Evolutionary conservation across 2,797 vertebrate species (phyloP).

Genomic region (Gadopsis marmoratus): DNA sequence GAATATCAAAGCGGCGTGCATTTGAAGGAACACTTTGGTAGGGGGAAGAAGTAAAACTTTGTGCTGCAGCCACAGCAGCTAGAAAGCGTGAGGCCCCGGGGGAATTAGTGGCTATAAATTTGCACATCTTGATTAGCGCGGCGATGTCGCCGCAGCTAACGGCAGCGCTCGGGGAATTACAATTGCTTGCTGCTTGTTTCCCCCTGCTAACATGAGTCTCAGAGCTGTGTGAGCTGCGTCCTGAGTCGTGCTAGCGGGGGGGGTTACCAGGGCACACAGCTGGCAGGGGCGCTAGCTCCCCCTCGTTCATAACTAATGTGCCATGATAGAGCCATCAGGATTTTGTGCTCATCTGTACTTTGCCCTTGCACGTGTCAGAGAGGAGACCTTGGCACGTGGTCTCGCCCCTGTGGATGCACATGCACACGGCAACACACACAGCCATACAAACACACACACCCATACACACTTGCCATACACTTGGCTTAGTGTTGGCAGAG

Average conservation of each 20-base stretch:
- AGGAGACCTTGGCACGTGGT: conserved; percentile 42
- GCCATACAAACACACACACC: background rate
- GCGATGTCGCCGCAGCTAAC: background rate
- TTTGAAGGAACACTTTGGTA: conserved; percentile 12
- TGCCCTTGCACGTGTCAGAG: conserved; percentile 50
- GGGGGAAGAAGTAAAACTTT: conserved; percentile 30
- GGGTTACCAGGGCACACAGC: conserved; percentile 28
- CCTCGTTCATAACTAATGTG: conserved; percentile 67
- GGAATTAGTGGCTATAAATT: conserved; percentile 45
- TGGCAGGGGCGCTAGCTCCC: background rate
- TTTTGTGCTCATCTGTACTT: conserved; percentile 59
- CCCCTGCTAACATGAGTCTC: conserved; percentile 11
- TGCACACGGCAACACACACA: background rate
- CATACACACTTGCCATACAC: background rate
- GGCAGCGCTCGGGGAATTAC: background rate
- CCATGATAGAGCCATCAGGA: conserved; percentile 63
- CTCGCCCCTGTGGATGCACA: conserved; percentile 13
- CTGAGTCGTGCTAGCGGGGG: background rate
- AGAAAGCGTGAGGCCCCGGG: background rate
- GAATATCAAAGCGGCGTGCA: conserved; percentile 9
- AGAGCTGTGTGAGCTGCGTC: background rate
- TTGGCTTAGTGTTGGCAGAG: no score
- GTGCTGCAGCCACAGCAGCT: background rate
- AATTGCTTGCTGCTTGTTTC: background rate
- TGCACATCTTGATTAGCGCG: conserved; percentile 50